Conservation (phyloP, 1,140 invertebrate species). For the Hyphantria cunea region DNA sequence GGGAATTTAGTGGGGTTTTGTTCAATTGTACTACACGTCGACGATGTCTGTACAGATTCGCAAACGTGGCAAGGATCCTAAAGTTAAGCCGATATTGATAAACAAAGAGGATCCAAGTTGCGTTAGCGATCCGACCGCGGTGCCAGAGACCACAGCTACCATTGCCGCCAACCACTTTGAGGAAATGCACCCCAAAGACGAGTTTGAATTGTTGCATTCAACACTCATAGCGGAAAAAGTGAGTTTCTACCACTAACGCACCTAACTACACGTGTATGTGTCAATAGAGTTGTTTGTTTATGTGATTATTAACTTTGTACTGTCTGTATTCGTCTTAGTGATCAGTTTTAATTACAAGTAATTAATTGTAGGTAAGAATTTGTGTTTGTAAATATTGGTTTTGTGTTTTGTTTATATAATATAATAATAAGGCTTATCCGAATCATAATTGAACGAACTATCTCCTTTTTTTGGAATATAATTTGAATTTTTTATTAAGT, state of each 20-base stretch:
- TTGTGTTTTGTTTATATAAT: no score
- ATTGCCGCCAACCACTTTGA: constrained; percentile 87
- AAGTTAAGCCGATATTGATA: constrained; percentile 80
- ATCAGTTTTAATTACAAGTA: constrained; percentile 2
- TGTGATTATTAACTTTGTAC: constrained; percentile 11
- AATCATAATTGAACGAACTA: no score
- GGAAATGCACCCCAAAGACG: constrained; percentile 90
- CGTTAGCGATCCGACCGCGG: constrained; percentile 69
- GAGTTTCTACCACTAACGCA: constrained; percentile 50
- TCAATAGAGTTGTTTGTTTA: constrained; percentile 7
- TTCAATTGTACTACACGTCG: background rate
- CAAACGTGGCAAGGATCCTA: constrained; percentile 80
- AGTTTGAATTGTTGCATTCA: constrained; percentile 85
- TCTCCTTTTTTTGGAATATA: no score
- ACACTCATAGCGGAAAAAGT: constrained; percentile 72
- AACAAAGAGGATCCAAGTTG: constrained; percentile 82
- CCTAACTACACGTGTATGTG: constrained; percentile 17
- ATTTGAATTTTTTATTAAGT: no score
- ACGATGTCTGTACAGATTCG: constrained; percentile 70
- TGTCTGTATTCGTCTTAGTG: constrained; percentile 12
- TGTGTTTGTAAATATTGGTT: no score
- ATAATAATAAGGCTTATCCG: no score
- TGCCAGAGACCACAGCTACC: constrained; percentile 48
- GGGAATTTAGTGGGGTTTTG: no score
- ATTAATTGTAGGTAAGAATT: no score